Conservation (phyloP, 1,140 invertebrate genomes). For the Hestina assimilis region DNA sequence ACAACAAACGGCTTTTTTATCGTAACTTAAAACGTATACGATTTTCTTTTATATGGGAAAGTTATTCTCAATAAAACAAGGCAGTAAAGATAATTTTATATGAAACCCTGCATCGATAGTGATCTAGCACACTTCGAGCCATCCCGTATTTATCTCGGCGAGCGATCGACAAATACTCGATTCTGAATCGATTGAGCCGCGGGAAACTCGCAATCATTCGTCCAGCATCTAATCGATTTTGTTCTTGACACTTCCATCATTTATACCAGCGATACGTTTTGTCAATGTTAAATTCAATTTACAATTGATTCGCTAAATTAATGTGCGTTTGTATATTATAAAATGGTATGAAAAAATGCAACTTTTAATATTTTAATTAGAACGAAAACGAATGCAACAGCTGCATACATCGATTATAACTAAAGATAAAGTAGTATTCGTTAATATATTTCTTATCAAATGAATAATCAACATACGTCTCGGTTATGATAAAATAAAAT, state of each 20-base stretch:
- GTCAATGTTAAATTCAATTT: slow-evolving; percentile 10
- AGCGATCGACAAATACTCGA: slow-evolving; percentile 39
- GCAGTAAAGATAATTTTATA: slow-evolving; percentile 23
- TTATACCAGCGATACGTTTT: slow-evolving; percentile 14
- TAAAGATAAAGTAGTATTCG: neutral
- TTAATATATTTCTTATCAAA: neutral
- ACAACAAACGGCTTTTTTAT: too few relatives aligned
- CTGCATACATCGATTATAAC: neutral
- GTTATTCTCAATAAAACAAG: slow-evolving; percentile 17
- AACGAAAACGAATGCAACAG: too few relatives aligned
- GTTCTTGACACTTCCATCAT: slow-evolving; percentile 30
- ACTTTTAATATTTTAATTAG: too few relatives aligned
- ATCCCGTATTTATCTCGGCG: slow-evolving; percentile 24
- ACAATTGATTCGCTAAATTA: neutral
- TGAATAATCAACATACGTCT: neutral
- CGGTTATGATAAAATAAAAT: neutral
- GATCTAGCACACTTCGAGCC: slow-evolving; percentile 29
- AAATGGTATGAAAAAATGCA: neutral
- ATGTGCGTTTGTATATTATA: neutral
- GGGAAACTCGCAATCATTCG: slow-evolving; percentile 34
- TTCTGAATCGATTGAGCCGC: slow-evolving; percentile 33
- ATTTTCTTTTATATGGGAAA: slow-evolving; percentile 7
- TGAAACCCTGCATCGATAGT: slow-evolving; percentile 15
- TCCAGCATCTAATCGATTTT: slow-evolving; percentile 36
- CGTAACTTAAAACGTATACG: too few relatives aligned